Base-by-base conservation (phyloP, 2,888 invertebrate species). In the Tachina lurida region DNA sequence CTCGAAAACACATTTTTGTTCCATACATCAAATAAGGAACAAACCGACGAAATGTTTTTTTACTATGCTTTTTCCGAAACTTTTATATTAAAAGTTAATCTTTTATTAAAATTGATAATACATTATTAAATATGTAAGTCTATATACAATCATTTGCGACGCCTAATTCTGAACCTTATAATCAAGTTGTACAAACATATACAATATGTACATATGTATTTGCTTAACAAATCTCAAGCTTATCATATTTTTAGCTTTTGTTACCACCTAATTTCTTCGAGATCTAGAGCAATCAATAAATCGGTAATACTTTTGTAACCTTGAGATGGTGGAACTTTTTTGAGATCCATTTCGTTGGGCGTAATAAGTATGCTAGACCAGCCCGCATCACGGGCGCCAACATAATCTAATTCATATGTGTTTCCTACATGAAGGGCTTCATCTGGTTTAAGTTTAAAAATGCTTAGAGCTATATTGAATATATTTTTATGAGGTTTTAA, bases 401-500 rank as follows among this genome's bases (percentile, higher is more conserved):
- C 84, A 91, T 96, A 98, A 92, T 98, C 98, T 70, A 95, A 93
- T 73, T 94, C 92, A 3, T 95, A 89, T 88, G 95, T 95, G 92
- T 98, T 97, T 2, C 98, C 98, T 74, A 98, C 94, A 90, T 98
- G 98, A 0, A 97, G 92, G 22, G 96, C 96, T 88, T 97, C 94
- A 0, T 93, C 89, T 0, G 96, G 94, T 17, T 91, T 88, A 0
- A 95, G 88, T 10, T 93, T 90, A 31, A 94, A 93, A 73, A 90
- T 89, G 49, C 93, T 88, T 88, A 96, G 89, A 15, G 96, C 96
- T 15, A 88, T 80, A 2, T 90, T 65, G 54, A 92, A 93, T 39
- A 93, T 93, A 52, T 85, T 88, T 47, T 80, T 70, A 58, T 91
- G 73, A 3, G 92, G 93, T 78, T 93, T 93, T 62, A 89, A 88